phyloP scores from a whole-genome alignment of 2,113 vertebrate genomes.

The Limanda limanda region DNA sequence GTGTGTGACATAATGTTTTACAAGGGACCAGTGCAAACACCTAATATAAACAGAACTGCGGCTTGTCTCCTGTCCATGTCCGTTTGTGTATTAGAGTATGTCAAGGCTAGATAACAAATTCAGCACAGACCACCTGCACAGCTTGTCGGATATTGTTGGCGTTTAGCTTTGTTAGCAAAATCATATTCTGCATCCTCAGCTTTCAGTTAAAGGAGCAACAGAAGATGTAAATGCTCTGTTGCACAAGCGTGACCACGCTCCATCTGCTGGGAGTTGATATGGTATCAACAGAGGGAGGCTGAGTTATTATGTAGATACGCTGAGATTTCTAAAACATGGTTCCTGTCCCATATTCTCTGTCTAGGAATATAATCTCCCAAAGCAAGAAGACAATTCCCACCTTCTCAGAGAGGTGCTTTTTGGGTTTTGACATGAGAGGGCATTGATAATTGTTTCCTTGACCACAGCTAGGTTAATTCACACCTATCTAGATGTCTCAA shows the following conservation, averaged over 20 bases:
- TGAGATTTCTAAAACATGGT: not conserved
- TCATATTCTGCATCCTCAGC: not conserved
- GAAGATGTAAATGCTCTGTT: not conserved
- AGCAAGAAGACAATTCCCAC: not conserved
- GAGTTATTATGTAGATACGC: not conserved
- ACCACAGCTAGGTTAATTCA: not conserved
- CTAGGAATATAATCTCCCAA: too few relatives aligned
- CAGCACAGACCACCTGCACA: not conserved
- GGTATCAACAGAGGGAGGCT: not conserved
- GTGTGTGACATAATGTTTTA: not conserved
- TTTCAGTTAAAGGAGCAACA: not conserved
- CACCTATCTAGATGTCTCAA: not conserved
- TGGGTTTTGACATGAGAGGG: not conserved
- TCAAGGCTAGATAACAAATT: slow-evolving; percentile 1
- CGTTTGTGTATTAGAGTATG: not conserved
- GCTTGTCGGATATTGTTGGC: not conserved
- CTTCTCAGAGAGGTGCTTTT: not conserved
- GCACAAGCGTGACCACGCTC: not conserved
- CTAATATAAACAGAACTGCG: not conserved
- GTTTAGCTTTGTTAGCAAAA: not conserved
- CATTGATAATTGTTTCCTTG: not conserved
- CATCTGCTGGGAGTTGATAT: slow-evolving; percentile 6
- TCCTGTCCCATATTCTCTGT: not conserved
- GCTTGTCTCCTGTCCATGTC: not conserved
- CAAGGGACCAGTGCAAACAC: not conserved